A percentile compares a stretch with the other conserved stretches of the same genome.
phyloP scores from a whole-genome alignment of 2,888 invertebrate genomes.

The Rapana venosa region DNA sequence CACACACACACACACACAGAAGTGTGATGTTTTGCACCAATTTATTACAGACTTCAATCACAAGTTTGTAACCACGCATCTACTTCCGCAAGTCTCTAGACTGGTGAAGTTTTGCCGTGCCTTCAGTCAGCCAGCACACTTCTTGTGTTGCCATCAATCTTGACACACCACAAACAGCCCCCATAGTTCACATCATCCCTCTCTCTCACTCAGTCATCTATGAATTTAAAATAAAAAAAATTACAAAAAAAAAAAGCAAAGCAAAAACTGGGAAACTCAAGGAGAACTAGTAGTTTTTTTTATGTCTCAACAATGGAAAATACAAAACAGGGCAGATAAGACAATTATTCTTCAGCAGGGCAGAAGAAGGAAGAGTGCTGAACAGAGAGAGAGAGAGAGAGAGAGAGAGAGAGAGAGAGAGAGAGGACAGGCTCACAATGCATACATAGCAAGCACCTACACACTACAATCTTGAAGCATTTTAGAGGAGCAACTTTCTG shows the following conservation, averaged over 20 bases:
- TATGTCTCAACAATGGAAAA: neutral
- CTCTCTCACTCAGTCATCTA: neutral
- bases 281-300: neutral
- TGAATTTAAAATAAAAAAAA: neutral
- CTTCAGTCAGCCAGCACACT: neutral
- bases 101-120: neutral
- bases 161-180: constrained; percentile 6
- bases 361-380: neutral
- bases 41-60: constrained; percentile 30
- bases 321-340: no score
- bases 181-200: neutral
- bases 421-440: neutral
- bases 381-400: neutral
- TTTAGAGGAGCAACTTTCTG: neutral
- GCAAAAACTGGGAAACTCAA: neutral
- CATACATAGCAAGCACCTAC: constrained; percentile 24
- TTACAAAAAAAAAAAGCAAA: neutral
- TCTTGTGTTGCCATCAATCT: neutral
- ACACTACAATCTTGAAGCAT: constrained; percentile 9
- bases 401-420: neutral
- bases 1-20: neutral
- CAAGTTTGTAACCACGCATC: constrained; percentile 39
- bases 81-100: neutral
- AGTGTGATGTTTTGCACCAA: neutral
- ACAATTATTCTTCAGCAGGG: no score